phyloP scores from a whole-genome alignment of 64 coral and sea anemone species.

The Trachythela sp. region DNA sequence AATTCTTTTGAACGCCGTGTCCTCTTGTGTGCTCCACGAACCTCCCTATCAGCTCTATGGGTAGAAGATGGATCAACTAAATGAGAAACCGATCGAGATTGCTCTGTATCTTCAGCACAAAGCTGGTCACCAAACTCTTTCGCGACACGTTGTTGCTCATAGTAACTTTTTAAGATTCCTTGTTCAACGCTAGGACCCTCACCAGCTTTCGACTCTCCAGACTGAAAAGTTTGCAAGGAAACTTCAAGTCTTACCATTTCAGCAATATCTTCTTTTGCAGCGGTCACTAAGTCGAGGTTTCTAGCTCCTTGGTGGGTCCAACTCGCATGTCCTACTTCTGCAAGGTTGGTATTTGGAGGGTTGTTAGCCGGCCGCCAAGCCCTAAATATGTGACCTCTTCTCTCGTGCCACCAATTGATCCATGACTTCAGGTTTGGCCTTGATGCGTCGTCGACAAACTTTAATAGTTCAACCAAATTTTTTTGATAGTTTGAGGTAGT shows the following conservation, averaged over 20 bases:
- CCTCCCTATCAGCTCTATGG: no score
- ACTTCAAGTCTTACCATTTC: slow-evolving; percentile 26
- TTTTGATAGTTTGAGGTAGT: background rate
- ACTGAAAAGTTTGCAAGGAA: no score
- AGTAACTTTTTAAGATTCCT: no score
- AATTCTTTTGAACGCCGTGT: no score
- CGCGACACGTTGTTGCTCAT: background rate
- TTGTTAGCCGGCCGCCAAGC: slow-evolving; percentile 50
- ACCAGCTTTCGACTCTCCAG: no score
- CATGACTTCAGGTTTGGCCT: slow-evolving; percentile 17
- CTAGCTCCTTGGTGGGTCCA: slow-evolving; percentile 43
- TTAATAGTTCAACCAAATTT: background rate
- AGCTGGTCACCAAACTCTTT: background rate
- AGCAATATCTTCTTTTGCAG: slow-evolving; percentile 48
- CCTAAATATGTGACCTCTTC: slow-evolving; percentile 50
- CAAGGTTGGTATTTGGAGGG: slow-evolving; percentile 40
- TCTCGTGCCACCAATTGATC: slow-evolving; percentile 51
- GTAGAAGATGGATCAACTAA: no score
- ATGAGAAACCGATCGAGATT: no score
- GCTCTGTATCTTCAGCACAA: background rate
- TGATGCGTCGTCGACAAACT: background rate
- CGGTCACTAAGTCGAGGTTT: slow-evolving; percentile 42
- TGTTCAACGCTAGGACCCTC: no score
- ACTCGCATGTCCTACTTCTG: slow-evolving; percentile 47
- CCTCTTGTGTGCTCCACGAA: no score